Conservation (phyloP, 2,113 vertebrate species). For the Pan troglodytes region NHGRI_mPanTro3-v2.1_pri NC_072417.2:90363001-90363500, state of each 20-base stretch:
- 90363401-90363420: background rate
- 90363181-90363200: background rate
- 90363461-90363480: background rate
- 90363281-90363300: background rate
- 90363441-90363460: rapidly evolving
- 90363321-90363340: background rate
- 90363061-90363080: too few species aligned
- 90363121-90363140: background rate
- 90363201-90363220: background rate
- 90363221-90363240: too few species aligned
- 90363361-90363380: background rate
- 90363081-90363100: too few species aligned
- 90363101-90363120: background rate
- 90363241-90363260: background rate
- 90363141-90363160: rapidly evolving
- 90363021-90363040: too few species aligned
- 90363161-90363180: background rate
- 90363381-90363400: background rate
- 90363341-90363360: rapidly evolving
- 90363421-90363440: rapidly evolving
- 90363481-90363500: background rate
- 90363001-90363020: too few species aligned
- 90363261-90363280: rapidly evolving
- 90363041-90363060: too few species aligned
- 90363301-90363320: too few species aligned